Conservation (phyloP, 2,888 invertebrate genomes). For the Drosophila nigricruria region DNA sequence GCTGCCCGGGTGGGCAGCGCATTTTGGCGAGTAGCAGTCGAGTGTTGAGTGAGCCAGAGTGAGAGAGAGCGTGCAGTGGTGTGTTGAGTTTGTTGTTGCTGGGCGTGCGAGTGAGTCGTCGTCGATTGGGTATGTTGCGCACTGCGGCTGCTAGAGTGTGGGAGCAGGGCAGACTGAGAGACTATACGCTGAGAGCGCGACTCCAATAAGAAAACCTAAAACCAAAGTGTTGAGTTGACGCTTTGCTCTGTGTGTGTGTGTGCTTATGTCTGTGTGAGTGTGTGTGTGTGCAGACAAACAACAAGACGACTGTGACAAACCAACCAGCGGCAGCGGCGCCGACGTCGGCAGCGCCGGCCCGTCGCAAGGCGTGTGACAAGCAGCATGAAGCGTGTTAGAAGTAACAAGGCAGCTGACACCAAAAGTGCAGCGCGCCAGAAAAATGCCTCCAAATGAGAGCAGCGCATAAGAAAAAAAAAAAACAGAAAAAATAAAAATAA, state of each 20-base stretch:
- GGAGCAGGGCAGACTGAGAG: constrained; percentile 60
- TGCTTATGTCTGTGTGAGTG: constrained; percentile 10
- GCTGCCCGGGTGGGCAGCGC: constrained; percentile 16
- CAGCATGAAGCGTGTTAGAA: constrained; percentile 75
- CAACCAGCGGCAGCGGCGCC: constrained; percentile 69
- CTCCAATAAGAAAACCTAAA: constrained; percentile 78
- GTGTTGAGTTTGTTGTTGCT: constrained; percentile 65
- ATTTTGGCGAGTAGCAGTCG: constrained; percentile 34
- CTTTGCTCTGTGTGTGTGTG: constrained; percentile 39
- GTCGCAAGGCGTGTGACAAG: constrained; percentile 64
- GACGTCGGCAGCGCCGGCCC: constrained; percentile 64
- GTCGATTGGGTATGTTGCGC: constrained; percentile 43
- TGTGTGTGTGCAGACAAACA: constrained; percentile 44
- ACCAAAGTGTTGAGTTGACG: constrained; percentile 77
- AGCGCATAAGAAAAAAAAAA: constrained; percentile 32
- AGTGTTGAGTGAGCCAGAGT: constrained; percentile 39
- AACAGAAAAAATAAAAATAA: constrained; percentile 7
- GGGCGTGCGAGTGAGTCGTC: constrained; percentile 63
- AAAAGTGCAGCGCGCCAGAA: constrained; percentile 73
- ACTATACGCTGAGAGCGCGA: constrained; percentile 39
- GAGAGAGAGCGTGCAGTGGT: constrained; percentile 38
- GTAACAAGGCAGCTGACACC: constrained; percentile 80
- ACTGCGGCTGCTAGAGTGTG: constrained; percentile 42
- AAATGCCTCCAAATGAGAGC: constrained; percentile 67
- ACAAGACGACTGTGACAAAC: constrained; percentile 71